Evolutionary conservation across 1,140 invertebrate genomes (phyloP).

Genomic region (Drosophila athabasca): DNA sequence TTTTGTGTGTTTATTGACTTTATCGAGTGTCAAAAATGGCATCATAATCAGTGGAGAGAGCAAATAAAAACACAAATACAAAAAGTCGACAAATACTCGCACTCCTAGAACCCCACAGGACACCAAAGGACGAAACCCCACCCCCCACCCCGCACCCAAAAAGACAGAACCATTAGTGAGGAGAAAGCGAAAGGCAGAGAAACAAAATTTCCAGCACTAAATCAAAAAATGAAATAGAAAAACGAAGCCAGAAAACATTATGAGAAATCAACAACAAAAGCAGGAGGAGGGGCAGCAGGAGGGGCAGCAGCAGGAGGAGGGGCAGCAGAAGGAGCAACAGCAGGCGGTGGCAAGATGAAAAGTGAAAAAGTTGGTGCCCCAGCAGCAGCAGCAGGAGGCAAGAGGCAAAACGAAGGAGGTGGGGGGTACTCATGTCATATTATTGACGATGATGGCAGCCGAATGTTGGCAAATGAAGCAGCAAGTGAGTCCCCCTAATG

Average conservation of each 20-base stretch:
- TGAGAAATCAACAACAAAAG: conserved; percentile 57
- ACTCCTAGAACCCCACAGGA: no score
- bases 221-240: conserved; percentile 53
- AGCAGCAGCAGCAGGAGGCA: conserved; percentile 1
- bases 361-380: conserved; percentile 16
- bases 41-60: conserved; percentile 53
- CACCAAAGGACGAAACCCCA: no score
- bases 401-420: no score
- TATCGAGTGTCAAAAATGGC: conserved; percentile 71
- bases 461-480: conserved; percentile 58
- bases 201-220: conserved; percentile 59
- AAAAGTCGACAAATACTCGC: conserved; percentile 7
- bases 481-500: conserved; percentile 4
- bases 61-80: conserved; percentile 43
- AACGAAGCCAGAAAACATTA: conserved; percentile 49
- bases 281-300: background rate
- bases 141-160: no score
- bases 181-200: conserved; percentile 2
- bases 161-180: no score
- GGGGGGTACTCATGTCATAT: conserved; percentile 63
- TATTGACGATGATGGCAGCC: conserved; percentile 57
- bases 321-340: background rate
- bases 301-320: no score
- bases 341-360: conserved; percentile 11
- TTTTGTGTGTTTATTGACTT: conserved; percentile 63